Evolutionary conservation across 2,888 invertebrate genomes (phyloP).

Genomic region (Myopa testacea): DNA sequence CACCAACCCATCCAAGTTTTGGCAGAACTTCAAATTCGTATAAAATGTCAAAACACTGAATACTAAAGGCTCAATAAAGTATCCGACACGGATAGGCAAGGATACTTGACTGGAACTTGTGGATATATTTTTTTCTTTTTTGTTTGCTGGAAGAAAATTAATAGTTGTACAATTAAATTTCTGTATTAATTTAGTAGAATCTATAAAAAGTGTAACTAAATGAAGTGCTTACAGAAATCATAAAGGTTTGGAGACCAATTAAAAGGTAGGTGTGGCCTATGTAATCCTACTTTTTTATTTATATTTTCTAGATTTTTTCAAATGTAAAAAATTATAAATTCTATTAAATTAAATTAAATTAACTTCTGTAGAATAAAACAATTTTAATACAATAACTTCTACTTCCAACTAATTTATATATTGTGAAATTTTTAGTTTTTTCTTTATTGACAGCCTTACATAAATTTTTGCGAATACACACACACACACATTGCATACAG

Average conservation of each 20-base stretch:
- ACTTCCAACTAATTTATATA: no score
- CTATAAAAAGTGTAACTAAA: neutral
- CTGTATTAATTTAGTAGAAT: neutral
- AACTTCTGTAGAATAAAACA: no score
- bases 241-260: neutral
- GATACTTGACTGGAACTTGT: conserved; percentile 18
- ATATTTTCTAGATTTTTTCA: no score
- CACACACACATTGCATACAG: no score
- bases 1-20: neutral
- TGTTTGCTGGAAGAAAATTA: neutral
- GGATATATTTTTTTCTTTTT: neutral
- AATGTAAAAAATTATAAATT: no score
- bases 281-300: no score
- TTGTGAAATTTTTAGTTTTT: no score
- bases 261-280: neutral
- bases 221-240: neutral
- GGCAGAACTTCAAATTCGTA: conserved; percentile 25
- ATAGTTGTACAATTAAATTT: neutral
- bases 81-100: conserved; percentile 40
- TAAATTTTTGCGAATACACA: no score
- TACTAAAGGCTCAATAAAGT: conserved; percentile 32
- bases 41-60: conserved; percentile 37
- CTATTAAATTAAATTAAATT: no score
- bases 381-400: no score
- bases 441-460: no score